These are phyloP conservation scores for Phocoena sinus DNA, from an alignment of 2,113 vertebrate species.

Conservation along the genomic window DNA sequence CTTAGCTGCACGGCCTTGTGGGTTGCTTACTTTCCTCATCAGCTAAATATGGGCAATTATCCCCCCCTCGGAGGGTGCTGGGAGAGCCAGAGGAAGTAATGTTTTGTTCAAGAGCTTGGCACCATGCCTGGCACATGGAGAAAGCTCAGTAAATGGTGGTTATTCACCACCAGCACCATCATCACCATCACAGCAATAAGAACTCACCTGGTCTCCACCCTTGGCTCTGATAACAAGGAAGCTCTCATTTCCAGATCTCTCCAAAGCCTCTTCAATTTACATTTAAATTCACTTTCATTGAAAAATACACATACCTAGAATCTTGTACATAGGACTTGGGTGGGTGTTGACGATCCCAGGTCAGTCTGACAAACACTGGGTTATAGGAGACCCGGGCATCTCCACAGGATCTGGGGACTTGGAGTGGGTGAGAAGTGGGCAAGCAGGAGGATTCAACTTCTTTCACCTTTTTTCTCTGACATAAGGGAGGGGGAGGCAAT, in stretches of 20 bases:
- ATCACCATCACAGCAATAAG: background rate
- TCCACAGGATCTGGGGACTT: background rate
- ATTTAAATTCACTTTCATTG: background rate
- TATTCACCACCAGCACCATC: background rate
- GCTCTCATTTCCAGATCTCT: background rate
- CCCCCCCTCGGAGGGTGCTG: background rate
- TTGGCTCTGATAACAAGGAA: background rate
- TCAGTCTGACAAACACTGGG: background rate
- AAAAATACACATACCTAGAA: background rate
- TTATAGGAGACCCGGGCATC: background rate
- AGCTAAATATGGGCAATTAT: background rate
- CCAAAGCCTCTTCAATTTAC: background rate
- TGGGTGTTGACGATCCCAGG: background rate
- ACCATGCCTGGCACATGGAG: background rate
- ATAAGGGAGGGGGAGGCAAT: no score
- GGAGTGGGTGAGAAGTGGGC: background rate
- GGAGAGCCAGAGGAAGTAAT: background rate
- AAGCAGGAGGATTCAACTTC: background rate
- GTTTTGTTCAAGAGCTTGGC: background rate
- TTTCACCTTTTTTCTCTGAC: background rate
- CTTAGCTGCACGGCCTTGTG: background rate
- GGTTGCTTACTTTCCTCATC: background rate
- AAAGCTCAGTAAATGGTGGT: background rate
- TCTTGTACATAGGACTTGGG: background rate
- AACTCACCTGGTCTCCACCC: background rate